Evolutionary conservation across 2,888 invertebrate species (phyloP), one percentile per base, ranked within the genome.

Genomic region (Thera britannica): DNA sequence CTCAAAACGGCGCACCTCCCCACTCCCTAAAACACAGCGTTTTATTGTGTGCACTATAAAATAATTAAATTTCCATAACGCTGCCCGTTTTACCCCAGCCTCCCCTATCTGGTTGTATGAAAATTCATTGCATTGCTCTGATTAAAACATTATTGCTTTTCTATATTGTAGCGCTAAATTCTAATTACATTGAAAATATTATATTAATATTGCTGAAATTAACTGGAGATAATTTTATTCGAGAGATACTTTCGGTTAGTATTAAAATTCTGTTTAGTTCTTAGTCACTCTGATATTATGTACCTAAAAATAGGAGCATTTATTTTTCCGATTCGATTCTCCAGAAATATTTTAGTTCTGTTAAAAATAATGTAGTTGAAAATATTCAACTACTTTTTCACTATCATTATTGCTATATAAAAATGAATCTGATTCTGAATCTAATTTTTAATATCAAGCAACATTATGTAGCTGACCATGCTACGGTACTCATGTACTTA

Each of bases 31-130:
- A 80, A 78, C 76, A 77, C 75, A 73, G 75, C 79, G 80, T 83
- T 84, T 85, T 85, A 85, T 83, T 83, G 82, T 83, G 79, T 77
- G 77, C 79, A 80, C 82, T 81, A 82, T 87, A 85, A 86, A 87
- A 85, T 88, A 87, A 88, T 88, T 87, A 88, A 87, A 87, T 88
- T 87, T 85, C 85, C 87, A 86, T 88, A 88, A 82, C 82, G 80
- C 73, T 77, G 79, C 79, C 70, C 75, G 73, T 76, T 77, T 76
- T 75, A 62, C 72, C 75, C 79, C 73, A 68, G 64, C 70, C 76
- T 73, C 73, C 76, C 68, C 70, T 61, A 71, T 65, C 71, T 12
- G 59, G 67, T 65, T 67, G 63, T 65, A 68, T 70, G 64, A 67
- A 68, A 72, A 71, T 72, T 72, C 66, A 68, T 70, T 67, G 71